Percentiles rank a stretch among this genome's conserved stretches.
Conservation (phyloP, 1,140 invertebrate species). For the Panagrolaimus sp. region DNA sequence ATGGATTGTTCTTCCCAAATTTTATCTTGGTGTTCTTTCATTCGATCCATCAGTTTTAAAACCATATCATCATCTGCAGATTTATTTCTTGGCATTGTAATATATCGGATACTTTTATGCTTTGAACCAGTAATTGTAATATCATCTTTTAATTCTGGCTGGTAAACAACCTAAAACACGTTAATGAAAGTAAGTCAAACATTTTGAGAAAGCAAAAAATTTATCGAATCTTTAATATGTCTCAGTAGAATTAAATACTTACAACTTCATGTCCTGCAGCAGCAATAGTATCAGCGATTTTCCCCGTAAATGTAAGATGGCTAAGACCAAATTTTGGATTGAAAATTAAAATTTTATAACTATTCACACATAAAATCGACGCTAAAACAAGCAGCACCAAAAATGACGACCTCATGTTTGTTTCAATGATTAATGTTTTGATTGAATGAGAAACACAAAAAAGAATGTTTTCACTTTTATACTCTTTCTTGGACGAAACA, state of each 20-base stretch:
- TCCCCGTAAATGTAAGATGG: conserved; percentile 10
- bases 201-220: too few species aligned
- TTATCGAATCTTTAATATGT: not conserved
- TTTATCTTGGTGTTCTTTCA: not conserved
- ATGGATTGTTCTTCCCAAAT: conserved; percentile 11
- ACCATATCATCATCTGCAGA: not conserved
- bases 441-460: too few species aligned
- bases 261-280: conserved; percentile 21
- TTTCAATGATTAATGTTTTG: too few species aligned
- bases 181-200: too few species aligned
- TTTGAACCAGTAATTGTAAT: conserved; percentile 17
- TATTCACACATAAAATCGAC: too few species aligned
- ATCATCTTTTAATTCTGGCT: conserved; percentile 16
- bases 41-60: not conserved
- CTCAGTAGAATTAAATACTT: not conserved
- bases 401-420: too few species aligned
- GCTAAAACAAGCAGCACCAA: too few species aligned
- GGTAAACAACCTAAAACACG: conserved; percentile 16
- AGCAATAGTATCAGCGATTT: conserved; percentile 15
- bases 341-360: conserved; percentile 13
- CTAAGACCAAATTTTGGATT: conserved; percentile 7
- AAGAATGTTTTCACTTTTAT: too few species aligned
- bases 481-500: too few species aligned
- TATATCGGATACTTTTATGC: conserved; percentile 15
- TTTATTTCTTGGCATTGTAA: not conserved